phyloP scores from a whole-genome alignment of 1,140 invertebrate species.

The Tenebrio molitor region DNA sequence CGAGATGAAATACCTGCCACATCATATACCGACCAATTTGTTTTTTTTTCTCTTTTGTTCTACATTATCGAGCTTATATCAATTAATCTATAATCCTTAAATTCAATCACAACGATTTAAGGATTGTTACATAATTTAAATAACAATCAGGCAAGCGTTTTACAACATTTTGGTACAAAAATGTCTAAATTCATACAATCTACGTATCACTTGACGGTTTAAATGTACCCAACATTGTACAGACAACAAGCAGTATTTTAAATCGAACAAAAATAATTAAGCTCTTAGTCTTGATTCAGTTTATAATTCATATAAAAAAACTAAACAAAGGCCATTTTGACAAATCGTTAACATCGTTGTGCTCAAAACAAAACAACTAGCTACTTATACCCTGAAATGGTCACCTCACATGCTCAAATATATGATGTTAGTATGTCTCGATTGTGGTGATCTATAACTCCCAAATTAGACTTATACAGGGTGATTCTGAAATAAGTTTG shows the following conservation, averaged over 20 bases:
- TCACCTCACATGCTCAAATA: conserved; percentile 25
- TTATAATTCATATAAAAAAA: conserved; percentile 29
- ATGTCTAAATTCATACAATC: conserved; percentile 43
- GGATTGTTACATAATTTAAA: conserved; percentile 41
- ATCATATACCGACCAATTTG: conserved; percentile 29
- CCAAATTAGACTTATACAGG: conserved; percentile 45
- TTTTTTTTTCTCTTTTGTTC: conserved; percentile 21
- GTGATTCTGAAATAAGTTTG: too few species aligned
- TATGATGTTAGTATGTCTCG: conserved; percentile 13
- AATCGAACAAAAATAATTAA: conserved; percentile 33
- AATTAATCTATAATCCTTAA: conserved; percentile 41
- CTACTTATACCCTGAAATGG: conserved; percentile 41
- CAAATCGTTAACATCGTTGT: conserved; percentile 42
- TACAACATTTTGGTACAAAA: conserved; percentile 46
- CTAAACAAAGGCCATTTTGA: conserved; percentile 31
- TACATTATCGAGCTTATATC: conserved; percentile 33
- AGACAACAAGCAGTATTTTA: conserved; percentile 37
- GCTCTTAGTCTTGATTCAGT: conserved; percentile 44
- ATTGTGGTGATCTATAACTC: conserved; percentile 18
- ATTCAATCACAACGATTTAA: conserved; percentile 40
- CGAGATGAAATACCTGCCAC: conserved; percentile 30
- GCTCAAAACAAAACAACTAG: conserved; percentile 37
- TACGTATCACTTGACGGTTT: conserved; percentile 46
- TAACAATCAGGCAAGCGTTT: conserved; percentile 51
- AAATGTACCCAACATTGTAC: conserved; percentile 40